Percentiles rank a stretch among this genome's conserved stretches.
phyloP scores from a whole-genome alignment of 2,113 vertebrate genomes.

The Brachyhypopomus gauderio region DNA sequence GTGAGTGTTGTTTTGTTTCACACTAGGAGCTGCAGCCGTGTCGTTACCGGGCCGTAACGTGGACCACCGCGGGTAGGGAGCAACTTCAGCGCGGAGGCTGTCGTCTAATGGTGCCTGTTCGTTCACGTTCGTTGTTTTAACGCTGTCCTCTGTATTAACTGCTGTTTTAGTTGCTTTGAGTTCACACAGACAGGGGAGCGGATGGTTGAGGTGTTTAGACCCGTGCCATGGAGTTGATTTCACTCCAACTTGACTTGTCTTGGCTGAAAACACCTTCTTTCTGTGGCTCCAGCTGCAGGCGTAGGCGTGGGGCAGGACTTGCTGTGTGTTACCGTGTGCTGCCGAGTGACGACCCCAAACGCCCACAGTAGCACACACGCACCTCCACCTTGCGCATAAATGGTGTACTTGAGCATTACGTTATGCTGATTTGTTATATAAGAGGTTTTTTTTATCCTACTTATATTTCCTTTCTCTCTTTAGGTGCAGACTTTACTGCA shows the following conservation, averaged over 20 bases:
- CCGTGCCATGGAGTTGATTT: conserved; percentile 19
- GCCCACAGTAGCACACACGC: conserved; percentile 16
- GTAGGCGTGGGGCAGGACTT: conserved; percentile 38
- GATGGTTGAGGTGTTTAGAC: too few species aligned
- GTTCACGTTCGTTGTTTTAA: too few species aligned
- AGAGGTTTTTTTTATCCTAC: background rate
- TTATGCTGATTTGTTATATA: background rate
- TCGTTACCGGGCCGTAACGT: background rate
- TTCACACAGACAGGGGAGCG: too few species aligned
- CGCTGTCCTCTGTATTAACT: too few species aligned
- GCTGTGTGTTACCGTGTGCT: conserved; percentile 18
- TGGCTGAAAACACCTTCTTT: conserved; percentile 30
- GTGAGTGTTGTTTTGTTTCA: conserved; percentile 70
- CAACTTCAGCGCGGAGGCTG: too few species aligned
- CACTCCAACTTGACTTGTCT: background rate
- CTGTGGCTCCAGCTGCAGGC: conserved; percentile 39
- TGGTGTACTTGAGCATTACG: background rate
- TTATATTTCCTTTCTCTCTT: conserved; percentile 17
- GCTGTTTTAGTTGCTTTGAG: too few species aligned
- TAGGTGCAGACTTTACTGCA: conserved; percentile 95
- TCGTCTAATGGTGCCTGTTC: too few species aligned
- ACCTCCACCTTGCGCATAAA: background rate
- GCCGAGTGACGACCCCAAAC: conserved; percentile 24
- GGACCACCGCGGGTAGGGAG: too few species aligned
- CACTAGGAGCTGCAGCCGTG: background rate